These are phyloP conservation scores for Drosophila meridiana DNA, from an alignment of 2,888 invertebrate species.

Conservation along the genomic window DNA sequence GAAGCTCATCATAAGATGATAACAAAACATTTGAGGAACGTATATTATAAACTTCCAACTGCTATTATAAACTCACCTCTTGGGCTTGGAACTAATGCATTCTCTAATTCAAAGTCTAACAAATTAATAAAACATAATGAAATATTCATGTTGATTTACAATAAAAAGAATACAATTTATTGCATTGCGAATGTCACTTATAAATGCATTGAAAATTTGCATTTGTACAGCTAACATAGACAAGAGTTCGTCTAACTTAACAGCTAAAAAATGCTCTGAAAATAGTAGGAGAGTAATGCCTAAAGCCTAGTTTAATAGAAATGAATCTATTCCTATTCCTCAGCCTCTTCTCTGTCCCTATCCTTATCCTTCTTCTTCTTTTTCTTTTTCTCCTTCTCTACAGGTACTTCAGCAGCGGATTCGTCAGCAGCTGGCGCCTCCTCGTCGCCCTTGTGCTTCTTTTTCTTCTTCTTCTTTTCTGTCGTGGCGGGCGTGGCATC, in stretches of 20 bases:
- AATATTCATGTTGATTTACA: conserved; percentile 42
- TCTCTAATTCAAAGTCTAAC: neutral
- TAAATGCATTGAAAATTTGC: conserved; percentile 68
- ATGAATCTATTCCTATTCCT: conserved; percentile 73
- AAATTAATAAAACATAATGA: conserved; percentile 9
- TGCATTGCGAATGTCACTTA: conserved; percentile 76
- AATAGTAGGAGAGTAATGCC: conserved; percentile 48
- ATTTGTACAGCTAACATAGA: conserved; percentile 52
- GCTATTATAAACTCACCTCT: conserved; percentile 45
- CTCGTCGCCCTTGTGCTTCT: conserved; percentile 87
- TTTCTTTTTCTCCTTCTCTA: conserved; percentile 88
- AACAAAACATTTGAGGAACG: conserved; percentile 24
- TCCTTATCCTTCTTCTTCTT: conserved; percentile 91
- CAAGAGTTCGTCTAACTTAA: conserved; percentile 48
- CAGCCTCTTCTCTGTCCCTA: conserved; percentile 86
- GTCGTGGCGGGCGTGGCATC: conserved; percentile 67
- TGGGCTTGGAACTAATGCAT: neutral
- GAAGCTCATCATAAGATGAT: conserved; percentile 52
- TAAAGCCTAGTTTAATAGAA: conserved; percentile 51
- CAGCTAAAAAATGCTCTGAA: conserved; percentile 52
- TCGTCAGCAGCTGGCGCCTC: conserved; percentile 65
- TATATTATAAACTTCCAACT: neutral
- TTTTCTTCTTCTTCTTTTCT: conserved; percentile 88
- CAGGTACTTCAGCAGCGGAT: conserved; percentile 74
- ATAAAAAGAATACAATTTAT: conserved; percentile 71